Percentiles rank a stretch among this genome's conserved stretches.
Conservation (phyloP, 2,888 invertebrate genomes). For the Drosophila affinis region DNA sequence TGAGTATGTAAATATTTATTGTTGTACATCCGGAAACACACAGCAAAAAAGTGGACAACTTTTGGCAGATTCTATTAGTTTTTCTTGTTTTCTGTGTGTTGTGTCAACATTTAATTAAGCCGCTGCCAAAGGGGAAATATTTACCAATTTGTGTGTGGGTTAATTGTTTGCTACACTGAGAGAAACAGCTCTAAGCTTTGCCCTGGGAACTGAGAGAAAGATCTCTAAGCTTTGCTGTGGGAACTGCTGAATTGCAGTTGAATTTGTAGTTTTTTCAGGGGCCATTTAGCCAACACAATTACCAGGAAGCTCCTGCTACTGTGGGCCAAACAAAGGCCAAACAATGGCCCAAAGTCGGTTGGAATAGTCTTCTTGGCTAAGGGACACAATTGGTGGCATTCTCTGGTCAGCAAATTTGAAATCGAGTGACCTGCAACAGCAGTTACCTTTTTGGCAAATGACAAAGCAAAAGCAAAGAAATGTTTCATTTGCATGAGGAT, state of each 20-base stretch:
- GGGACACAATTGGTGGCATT: slow-evolving; percentile 40
- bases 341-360: slow-evolving; percentile 50
- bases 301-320: slow-evolving; percentile 25
- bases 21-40: slow-evolving; percentile 40
- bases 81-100: background rate
- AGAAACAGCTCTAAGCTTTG: background rate
- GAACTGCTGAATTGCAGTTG: slow-evolving; percentile 13
- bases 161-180: slow-evolving; percentile 24
- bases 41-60: background rate
- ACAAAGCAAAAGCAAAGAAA: slow-evolving; percentile 21
- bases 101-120: slow-evolving; percentile 40
- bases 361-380: background rate
- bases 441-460: slow-evolving; percentile 9
- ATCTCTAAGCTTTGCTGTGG: too few relatives aligned
- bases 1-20: slow-evolving; percentile 75
- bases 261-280: slow-evolving; percentile 8
- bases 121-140: slow-evolving; percentile 21
- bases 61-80: background rate
- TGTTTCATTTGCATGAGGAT: slow-evolving; percentile 7
- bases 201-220: too few relatives aligned
- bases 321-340: slow-evolving; percentile 52
- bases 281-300: slow-evolving; percentile 30
- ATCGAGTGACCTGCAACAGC: slow-evolving; percentile 41
- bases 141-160: slow-evolving; percentile 43
- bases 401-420: slow-evolving; percentile 63